phyloP scores from a whole-genome alignment of 2,888 invertebrate genomes.

The Tinea semifulvella region DNA sequence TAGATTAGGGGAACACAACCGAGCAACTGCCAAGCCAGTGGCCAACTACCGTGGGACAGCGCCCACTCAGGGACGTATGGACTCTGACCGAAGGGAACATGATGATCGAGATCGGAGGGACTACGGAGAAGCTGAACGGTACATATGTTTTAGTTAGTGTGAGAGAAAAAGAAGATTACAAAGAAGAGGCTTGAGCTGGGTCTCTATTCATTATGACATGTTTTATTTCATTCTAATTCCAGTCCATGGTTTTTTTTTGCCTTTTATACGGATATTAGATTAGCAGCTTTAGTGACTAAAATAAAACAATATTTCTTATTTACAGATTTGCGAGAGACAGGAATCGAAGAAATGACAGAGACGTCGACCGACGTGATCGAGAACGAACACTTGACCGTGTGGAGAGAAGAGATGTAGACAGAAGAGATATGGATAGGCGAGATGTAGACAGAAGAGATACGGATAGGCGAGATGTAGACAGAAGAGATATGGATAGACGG shows the following conservation, averaged over 20 bases:
- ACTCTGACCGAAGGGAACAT: conserved; percentile 51
- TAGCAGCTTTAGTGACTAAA: too few species aligned
- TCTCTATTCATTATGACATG: too few species aligned
- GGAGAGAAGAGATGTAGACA: conserved; percentile 28
- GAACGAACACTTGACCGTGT: conserved; percentile 32
- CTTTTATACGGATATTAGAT: too few species aligned
- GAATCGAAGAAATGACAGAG: conserved; percentile 27
- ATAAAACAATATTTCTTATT: too few species aligned
- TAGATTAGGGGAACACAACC: conserved; percentile 55
- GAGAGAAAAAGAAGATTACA: too few species aligned
- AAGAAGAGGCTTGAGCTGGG: too few species aligned
- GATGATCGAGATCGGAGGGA: conserved; percentile 52
- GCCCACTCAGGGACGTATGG: conserved; percentile 31
- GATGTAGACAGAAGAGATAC: conserved; percentile 22
- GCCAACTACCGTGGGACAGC: conserved; percentile 17
- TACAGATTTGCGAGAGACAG: conserved; percentile 55
- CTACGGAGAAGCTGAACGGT: conserved; percentile 47
- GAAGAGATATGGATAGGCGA: conserved; percentile 26
- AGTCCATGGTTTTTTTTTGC: too few species aligned
- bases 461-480: conserved; percentile 25
- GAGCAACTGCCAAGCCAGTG: conserved; percentile 37
- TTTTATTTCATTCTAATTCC: too few species aligned
- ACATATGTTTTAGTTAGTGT: too few species aligned
- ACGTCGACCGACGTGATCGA: conserved; percentile 43
- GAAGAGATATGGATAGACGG: conserved; percentile 26